These are phyloP conservation scores for Acromyrmex charruanus DNA, from an alignment of 1,140 invertebrate species.

Conservation along the genomic window DNA sequence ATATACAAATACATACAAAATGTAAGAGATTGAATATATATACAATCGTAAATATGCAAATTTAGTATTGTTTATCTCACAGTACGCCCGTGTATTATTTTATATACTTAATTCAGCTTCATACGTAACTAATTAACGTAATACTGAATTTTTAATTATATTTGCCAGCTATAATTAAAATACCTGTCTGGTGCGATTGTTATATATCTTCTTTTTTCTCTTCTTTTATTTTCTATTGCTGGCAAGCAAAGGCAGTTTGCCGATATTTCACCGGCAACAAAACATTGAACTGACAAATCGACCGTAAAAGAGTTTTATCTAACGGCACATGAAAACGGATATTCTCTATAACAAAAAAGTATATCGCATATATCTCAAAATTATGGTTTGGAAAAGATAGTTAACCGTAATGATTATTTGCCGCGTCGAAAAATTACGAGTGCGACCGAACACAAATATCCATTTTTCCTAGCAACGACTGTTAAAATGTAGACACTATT, in stretches of 20 bases:
- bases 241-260: background rate
- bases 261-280: background rate
- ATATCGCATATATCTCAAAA: conserved; percentile 8
- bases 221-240: background rate
- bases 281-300: conserved; percentile 10
- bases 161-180: conserved; percentile 14
- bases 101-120: background rate
- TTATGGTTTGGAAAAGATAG: background rate
- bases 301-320: conserved; percentile 4
- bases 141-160: conserved; percentile 14
- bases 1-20: background rate
- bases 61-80: background rate
- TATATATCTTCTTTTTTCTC: background rate
- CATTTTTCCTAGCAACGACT: background rate
- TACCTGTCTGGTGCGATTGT: background rate
- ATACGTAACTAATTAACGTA: conserved; percentile 18
- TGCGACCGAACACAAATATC: background rate
- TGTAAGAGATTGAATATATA: background rate
- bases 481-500: background rate
- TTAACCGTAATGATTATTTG: conserved; percentile 17
- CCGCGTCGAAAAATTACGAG: background rate
- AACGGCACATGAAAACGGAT: conserved; percentile 1
- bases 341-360: conserved; percentile 16
- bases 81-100: too few species aligned
- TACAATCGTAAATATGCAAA: conserved; percentile 5